phyloP scores from a whole-genome alignment of 2,113 vertebrate species.

The Noctilio leporinus region DNA sequence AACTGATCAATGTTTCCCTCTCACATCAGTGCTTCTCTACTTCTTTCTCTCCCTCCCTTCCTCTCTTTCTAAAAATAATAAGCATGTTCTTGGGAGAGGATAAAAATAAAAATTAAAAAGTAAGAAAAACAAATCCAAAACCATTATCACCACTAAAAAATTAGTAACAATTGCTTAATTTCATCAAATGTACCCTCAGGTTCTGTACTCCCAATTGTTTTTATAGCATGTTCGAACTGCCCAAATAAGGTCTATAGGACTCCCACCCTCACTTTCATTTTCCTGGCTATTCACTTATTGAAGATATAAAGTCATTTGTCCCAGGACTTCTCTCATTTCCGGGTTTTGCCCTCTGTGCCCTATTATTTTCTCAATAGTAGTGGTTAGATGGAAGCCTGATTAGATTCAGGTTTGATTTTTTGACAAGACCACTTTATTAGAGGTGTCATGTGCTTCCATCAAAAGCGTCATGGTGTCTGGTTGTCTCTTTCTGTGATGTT shows the following conservation, averaged over 20 bases:
- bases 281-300: not conserved
- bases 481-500: not conserved
- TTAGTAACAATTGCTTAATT: not conserved
- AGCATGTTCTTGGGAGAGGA: too few relatives aligned
- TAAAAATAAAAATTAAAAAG: not conserved
- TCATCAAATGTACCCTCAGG: not conserved
- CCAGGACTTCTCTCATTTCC: not conserved
- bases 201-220: not conserved
- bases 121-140: not conserved
- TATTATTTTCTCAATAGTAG: not conserved
- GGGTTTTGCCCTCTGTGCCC: not conserved
- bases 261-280: not conserved
- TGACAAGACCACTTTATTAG: not conserved
- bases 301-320: not conserved
- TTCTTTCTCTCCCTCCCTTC: too few relatives aligned
- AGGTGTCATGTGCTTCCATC: not conserved
- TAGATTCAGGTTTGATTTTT: not conserved
- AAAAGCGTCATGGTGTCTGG: not conserved
- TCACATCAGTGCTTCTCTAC: not conserved
- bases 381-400: not conserved
- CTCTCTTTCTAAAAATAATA: too few relatives aligned
- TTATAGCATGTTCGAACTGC: not conserved
- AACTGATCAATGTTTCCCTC: too few relatives aligned
- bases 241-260: not conserved
- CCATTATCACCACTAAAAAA: not conserved